Conservation (phyloP, 2,113 vertebrate species). For the Lipotes vexillifer region DNA sequence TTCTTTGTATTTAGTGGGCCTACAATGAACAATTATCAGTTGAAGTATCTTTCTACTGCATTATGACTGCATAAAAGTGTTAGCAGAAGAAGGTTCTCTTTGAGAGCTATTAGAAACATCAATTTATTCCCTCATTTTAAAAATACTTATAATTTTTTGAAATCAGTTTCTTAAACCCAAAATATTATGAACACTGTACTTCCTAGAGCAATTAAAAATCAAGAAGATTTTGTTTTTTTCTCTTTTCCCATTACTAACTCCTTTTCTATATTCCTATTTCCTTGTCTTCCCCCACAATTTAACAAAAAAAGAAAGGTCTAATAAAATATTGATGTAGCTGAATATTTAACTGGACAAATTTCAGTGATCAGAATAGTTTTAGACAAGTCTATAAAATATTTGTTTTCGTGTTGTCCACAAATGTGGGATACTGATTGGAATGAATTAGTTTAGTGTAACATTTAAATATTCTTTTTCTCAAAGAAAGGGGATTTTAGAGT, state of each 20-base stretch:
- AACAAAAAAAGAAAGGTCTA: not conserved
- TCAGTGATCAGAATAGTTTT: not conserved
- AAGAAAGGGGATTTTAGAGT: not conserved
- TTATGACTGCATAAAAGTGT: not conserved
- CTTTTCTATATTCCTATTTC: not conserved
- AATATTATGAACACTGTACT: not conserved
- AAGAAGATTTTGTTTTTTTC: not conserved
- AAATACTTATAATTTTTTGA: not conserved
- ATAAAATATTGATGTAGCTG: not conserved
- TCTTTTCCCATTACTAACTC: not conserved
- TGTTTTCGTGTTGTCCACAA: not conserved
- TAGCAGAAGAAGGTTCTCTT: not conserved
- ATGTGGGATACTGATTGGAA: not conserved
- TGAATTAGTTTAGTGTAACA: not conserved
- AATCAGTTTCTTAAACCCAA: not conserved
- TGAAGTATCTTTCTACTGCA: not conserved
- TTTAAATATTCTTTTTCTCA: not conserved
- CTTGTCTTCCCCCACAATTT: not conserved
- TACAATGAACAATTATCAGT: not conserved
- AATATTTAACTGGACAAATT: not conserved
- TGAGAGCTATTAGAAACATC: not conserved
- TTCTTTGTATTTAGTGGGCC: not conserved
- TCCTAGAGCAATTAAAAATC: not conserved
- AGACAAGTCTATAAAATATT: not conserved
- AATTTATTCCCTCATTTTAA: not conserved